phyloP scores from a whole-genome alignment of 2,797 vertebrate species.

The Tokudaia tokunoshimensis region DNA sequence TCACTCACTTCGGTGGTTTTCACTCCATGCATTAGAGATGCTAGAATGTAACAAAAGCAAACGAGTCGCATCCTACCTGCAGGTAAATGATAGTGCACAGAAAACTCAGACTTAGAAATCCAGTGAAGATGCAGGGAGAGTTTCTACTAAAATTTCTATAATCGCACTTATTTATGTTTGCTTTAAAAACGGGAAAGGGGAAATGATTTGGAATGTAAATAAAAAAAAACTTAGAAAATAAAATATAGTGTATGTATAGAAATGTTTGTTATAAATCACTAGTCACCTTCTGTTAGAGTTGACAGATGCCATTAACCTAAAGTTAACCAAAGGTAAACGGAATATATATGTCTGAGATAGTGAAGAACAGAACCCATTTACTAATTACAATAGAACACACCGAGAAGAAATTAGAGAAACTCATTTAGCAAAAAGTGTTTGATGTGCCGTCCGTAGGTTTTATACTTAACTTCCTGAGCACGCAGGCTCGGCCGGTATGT shows the following conservation, averaged over 20 bases:
- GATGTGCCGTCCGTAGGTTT: not conserved
- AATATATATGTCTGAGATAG: not conserved
- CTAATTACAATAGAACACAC: slow-evolving; percentile 57
- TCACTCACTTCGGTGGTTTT: slow-evolving; percentile 1
- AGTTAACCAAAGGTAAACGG: slow-evolving; percentile 47
- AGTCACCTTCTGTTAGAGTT: not conserved
- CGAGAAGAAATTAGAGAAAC: slow-evolving; percentile 61
- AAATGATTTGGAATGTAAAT: too few relatives aligned
- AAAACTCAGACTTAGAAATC: slow-evolving; percentile 31
- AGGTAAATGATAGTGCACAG: slow-evolving; percentile 9
- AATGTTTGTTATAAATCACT: not conserved
- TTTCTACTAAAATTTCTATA: not conserved
- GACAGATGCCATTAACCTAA: slow-evolving; percentile 9
- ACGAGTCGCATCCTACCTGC: not conserved
- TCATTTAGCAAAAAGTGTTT: slow-evolving; percentile 47
- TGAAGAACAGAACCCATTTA: not conserved
- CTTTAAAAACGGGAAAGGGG: too few relatives aligned
- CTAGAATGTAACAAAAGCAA: not conserved
- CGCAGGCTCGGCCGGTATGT: not conserved
- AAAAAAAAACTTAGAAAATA: too few relatives aligned
- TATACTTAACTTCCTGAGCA: not conserved
- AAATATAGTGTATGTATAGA: too few relatives aligned
- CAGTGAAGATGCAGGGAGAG: not conserved
- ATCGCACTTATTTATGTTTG: not conserved
- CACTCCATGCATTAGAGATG: not conserved